phyloP scores from a whole-genome alignment of 2,797 vertebrate species.

The Orestias chungarensis region DNA sequence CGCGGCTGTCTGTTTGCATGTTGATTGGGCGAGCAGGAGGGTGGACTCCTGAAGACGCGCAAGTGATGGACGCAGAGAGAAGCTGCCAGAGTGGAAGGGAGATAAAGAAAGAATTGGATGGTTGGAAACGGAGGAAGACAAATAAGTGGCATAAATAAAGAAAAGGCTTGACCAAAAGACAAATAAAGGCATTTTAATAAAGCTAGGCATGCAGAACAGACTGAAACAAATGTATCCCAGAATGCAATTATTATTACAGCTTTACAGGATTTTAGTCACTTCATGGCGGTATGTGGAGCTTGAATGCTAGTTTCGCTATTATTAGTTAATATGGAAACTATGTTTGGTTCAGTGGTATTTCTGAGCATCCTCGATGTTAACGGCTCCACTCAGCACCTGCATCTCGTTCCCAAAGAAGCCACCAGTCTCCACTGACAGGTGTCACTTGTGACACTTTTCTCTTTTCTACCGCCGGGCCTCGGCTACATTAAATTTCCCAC shows the following conservation, averaged over 20 bases:
- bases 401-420: not conserved
- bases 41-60: slow-evolving; percentile 34
- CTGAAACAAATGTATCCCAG: slow-evolving; percentile 19
- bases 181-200: slow-evolving; percentile 19
- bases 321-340: not conserved
- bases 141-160: slow-evolving; percentile 25
- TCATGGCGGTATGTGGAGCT: not conserved
- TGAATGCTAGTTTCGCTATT: not conserved
- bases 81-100: slow-evolving; percentile 20
- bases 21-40: slow-evolving; percentile 51
- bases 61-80: slow-evolving; percentile 39
- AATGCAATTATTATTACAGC: slow-evolving; percentile 14
- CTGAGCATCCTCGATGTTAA: not conserved
- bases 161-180: slow-evolving; percentile 19
- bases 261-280: slow-evolving; percentile 12
- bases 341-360: no score
- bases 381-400: not conserved
- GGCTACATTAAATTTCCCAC: slow-evolving; percentile 24
- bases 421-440: not conserved
- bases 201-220: slow-evolving; percentile 11
- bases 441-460: slow-evolving; percentile 43
- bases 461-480: slow-evolving; percentile 37
- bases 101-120: slow-evolving; percentile 25
- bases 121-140: slow-evolving; percentile 24
- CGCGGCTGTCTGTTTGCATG: slow-evolving; percentile 49